Conservation (phyloP, 2,113 vertebrate species). For the Peromyscus californicus region DNA sequence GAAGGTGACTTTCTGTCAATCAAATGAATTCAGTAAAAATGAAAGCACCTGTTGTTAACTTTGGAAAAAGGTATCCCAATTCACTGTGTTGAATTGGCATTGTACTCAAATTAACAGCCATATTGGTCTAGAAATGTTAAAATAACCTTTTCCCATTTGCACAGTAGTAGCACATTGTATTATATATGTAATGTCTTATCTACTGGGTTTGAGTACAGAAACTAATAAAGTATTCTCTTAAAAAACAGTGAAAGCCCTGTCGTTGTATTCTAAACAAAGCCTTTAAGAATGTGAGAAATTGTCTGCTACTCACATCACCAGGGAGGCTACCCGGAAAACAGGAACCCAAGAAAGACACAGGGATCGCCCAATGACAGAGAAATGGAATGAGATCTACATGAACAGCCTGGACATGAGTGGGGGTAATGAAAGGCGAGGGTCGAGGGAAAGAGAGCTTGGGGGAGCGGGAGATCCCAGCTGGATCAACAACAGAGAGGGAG, state of each 20-base stretch:
- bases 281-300: not conserved
- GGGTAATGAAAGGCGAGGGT: no score
- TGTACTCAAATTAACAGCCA: not conserved
- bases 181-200: not conserved
- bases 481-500: no score
- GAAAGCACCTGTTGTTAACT: not conserved
- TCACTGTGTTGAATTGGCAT: not conserved
- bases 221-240: not conserved
- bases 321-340: no score
- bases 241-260: not conserved
- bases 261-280: slow-evolving; percentile 23
- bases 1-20: slow-evolving; percentile 53
- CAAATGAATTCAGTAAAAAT: not conserved
- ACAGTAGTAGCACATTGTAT: not conserved
- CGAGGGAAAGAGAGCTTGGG: no score
- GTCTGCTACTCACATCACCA: no score
- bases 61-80: no score
- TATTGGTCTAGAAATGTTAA: not conserved
- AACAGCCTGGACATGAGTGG: no score
- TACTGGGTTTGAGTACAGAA: not conserved
- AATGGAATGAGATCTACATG: no score
- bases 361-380: no score
- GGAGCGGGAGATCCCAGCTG: no score
- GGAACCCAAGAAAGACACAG: no score
- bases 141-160: not conserved